Evolutionary conservation across 2,113 vertebrate genomes (phyloP), one percentile per base, ranked within the genome.

Genomic region (Anolis carolinensis): DNA sequence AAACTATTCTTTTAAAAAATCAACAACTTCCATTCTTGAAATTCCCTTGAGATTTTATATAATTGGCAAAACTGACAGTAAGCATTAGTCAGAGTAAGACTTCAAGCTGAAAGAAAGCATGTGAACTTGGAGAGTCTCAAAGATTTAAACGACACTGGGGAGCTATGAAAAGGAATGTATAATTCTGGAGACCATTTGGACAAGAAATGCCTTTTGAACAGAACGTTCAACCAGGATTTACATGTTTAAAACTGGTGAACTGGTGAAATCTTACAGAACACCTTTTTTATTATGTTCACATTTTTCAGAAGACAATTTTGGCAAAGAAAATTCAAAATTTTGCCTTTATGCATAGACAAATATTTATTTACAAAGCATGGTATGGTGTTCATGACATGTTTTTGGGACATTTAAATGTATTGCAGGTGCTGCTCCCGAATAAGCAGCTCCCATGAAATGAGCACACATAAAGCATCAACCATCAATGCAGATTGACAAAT

Each of bases 1-100:
- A 65, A 86, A 27, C 30, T 18, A 30, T 63, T 72, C 50, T 23
- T 63, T 65, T 62, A 44, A 50, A 79, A 73, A n/a, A 79, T 34
- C 74, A 63, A 63, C 62, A 78, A 77, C 59, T 88, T 79, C 44
- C 30, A 73, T 63, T 65, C 25, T 5, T 65, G 59, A 88, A 84
- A 88, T 67, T 84, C 55, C 70, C n/a, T 84, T 73, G 68, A 44
- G 86, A 88, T 74, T 88, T 88, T 88, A 65, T 39, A 67, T 79
- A 88, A 87, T 83, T 83, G 76, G 81, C 16, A 65, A 87, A 84
- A 84, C 68, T 80, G 82, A 84, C 55, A 75, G 70, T 59, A 55
- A 83, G 76, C 20, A 50, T 79, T 79, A 79, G 52, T 65, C 44
- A 79, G 68, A 88, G 16, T 52, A 84, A 74, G 76, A 74, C 70